Percentiles rank a stretch among this genome's conserved stretches.
phyloP scores from a whole-genome alignment of 92 coral and sea anemone species.

The Siderastrea siderea region DNA sequence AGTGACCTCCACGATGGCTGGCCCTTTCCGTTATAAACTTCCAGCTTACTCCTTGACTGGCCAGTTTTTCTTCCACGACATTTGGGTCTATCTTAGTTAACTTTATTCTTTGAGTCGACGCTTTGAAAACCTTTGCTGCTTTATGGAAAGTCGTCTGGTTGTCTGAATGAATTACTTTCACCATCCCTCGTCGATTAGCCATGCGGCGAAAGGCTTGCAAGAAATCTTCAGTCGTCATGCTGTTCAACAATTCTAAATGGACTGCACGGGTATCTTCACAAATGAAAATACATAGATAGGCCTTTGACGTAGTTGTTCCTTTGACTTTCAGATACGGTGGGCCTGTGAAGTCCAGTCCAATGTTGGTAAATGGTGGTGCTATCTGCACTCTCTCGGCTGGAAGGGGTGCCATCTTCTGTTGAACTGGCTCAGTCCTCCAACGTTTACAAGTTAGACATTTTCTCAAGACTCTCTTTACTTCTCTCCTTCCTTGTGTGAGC shows the following conservation, averaged over 20 bases:
- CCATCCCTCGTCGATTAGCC: conserved; percentile 28
- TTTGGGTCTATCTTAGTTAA: conserved; percentile 24
- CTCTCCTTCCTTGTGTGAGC: conserved; percentile 36
- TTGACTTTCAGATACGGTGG: not conserved
- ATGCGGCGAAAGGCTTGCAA: conserved; percentile 34
- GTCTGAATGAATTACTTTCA: conserved; percentile 19
- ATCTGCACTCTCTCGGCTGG: not conserved
- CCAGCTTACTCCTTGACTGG: conserved; percentile 9
- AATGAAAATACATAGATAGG: conserved; percentile 16
- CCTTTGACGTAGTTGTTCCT: conserved; percentile 3
- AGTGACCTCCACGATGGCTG: conserved; percentile 38
- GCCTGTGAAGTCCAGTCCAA: conserved; percentile 38
- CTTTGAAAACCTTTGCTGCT: conserved; percentile 44
- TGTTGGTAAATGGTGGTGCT: conserved; percentile 34
- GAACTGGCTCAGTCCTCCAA: conserved; percentile 9
- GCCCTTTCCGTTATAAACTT: conserved; percentile 47
- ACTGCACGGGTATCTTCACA: conserved; percentile 33
- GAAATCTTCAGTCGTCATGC: not conserved
- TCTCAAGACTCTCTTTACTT: conserved; percentile 35
- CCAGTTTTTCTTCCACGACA: conserved; percentile 21
- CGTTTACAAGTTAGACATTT: conserved; percentile 27
- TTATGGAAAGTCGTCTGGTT: conserved; percentile 34
- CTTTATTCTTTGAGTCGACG: conserved; percentile 24
- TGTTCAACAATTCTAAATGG: conserved; percentile 12
- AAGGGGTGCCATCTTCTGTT: conserved; percentile 26